A percentile compares a stretch with the other conserved stretches of the same genome.
These are phyloP conservation scores for Lophius piscatorius DNA, from an alignment of 2,113 vertebrate genomes.

Conservation along the genomic window DNA sequence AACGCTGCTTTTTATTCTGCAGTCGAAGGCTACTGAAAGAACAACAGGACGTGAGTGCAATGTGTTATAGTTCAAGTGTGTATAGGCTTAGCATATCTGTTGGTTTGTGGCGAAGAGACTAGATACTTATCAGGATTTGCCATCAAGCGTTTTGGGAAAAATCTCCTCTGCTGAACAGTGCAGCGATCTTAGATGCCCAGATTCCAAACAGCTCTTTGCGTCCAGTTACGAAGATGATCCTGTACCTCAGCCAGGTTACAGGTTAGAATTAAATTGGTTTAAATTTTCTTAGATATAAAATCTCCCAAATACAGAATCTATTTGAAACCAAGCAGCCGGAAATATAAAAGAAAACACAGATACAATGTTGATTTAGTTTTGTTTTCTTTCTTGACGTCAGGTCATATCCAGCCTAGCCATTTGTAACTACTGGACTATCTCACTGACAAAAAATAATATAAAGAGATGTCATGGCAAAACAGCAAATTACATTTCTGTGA, in stretches of 20 bases:
- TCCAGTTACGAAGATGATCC: slow-evolving; percentile 6
- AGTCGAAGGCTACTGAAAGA: too few species aligned
- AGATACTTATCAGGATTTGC: slow-evolving; percentile 14
- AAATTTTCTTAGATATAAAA: background rate
- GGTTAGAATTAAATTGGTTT: too few species aligned
- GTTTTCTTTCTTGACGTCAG: background rate
- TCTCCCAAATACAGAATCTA: background rate
- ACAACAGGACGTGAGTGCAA: too few species aligned
- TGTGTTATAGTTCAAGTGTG: too few species aligned
- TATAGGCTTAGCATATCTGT: too few species aligned
- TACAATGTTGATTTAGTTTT: background rate
- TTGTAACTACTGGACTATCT: background rate
- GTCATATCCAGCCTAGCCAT: background rate
- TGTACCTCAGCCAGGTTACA: background rate
- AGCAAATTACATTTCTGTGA: slow-evolving; percentile 3
- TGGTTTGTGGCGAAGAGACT: slow-evolving; percentile 12
- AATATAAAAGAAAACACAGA: background rate
- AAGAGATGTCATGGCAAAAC: background rate
- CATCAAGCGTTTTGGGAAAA: background rate
- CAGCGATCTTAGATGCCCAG: background rate
- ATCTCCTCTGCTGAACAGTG: background rate
- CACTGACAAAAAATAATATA: background rate
- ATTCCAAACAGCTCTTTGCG: background rate
- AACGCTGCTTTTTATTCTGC: background rate
- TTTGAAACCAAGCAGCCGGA: slow-evolving; percentile 1